Percentiles rank a stretch among this genome's conserved stretches.
Conservation (phyloP, 2,888 invertebrate genomes). For the Eulithis prunata region DNA sequence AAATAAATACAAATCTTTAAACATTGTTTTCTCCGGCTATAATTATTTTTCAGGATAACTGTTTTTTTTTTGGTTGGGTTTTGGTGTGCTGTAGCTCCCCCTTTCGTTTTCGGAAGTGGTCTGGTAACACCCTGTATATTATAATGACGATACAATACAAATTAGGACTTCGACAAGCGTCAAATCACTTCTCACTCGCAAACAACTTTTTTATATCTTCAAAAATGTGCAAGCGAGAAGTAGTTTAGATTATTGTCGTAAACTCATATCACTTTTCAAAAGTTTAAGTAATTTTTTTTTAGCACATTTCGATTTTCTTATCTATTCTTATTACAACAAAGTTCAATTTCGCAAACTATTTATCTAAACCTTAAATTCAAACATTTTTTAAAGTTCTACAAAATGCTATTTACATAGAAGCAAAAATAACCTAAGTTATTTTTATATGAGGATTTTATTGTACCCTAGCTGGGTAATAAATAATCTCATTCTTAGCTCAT, state of each 20-base stretch:
- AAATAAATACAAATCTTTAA: too few relatives aligned
- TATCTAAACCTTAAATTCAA: too few relatives aligned
- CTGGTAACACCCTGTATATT: too few relatives aligned
- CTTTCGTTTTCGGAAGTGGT: too few relatives aligned
- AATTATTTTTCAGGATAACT: too few relatives aligned
- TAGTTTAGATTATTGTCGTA: too few relatives aligned
- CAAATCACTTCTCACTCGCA: not conserved
- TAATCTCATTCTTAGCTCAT: not conserved
- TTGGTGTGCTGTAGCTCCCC: too few relatives aligned
- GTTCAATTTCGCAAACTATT: not conserved
- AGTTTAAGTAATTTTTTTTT: conserved; percentile 15
- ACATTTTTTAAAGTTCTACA: not conserved
- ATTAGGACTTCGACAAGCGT: not conserved
- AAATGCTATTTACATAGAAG: conserved; percentile 8
- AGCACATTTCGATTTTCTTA: conserved; percentile 25
- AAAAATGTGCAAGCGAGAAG: too few relatives aligned
- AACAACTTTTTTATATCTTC: too few relatives aligned
- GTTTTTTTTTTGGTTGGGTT: too few relatives aligned
- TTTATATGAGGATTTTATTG: not conserved
- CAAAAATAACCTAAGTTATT: not conserved
- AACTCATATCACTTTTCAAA: conserved; percentile 14
- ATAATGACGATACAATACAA: too few relatives aligned
- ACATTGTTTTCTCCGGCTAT: too few relatives aligned
- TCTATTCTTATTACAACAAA: not conserved
- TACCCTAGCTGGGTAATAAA: not conserved